Evolutionary conservation across 2,888 invertebrate species (phyloP).

Genomic region (Hylaea fasciaria): DNA sequence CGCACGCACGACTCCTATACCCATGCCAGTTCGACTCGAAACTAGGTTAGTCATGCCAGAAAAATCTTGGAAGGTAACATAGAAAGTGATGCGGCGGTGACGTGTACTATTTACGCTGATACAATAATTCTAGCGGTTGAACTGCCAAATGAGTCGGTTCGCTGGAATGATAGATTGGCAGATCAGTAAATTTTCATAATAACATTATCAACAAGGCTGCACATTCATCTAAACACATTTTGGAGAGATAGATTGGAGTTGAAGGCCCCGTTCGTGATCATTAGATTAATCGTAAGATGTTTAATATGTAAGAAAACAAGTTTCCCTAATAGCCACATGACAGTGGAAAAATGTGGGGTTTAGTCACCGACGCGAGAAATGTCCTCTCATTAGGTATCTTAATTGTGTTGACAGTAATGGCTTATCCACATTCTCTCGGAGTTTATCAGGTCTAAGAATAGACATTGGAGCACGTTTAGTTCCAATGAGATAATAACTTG

Average conservation of each 20-base stretch:
- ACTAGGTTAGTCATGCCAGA: slow-evolving; percentile 28
- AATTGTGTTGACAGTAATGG: slow-evolving; percentile 22
- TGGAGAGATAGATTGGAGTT: too few relatives aligned
- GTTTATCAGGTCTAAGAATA: slow-evolving; percentile 24
- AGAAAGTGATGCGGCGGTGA: slow-evolving; percentile 26
- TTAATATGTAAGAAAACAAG: slow-evolving; percentile 1
- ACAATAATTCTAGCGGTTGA: slow-evolving; percentile 1
- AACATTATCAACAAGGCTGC: too few relatives aligned
- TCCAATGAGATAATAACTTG: neutral
- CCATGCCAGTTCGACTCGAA: slow-evolving; percentile 7
- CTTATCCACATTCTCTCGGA: slow-evolving; percentile 21
- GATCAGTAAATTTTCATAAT: too few relatives aligned
- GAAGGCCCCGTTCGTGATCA: too few relatives aligned
- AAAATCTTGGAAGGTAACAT: slow-evolving; percentile 29
- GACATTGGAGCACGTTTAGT: neutral
- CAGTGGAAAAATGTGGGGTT: slow-evolving; percentile 13
- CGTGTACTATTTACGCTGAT: slow-evolving; percentile 6
- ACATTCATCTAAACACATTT: too few relatives aligned
- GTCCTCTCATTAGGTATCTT: slow-evolving; percentile 21
- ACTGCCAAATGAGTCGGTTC: slow-evolving; percentile 14
- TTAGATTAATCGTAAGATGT: neutral
- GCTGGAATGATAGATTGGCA: neutral
- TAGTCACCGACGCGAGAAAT: neutral
- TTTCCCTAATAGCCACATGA: slow-evolving; percentile 8
- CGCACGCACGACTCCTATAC: slow-evolving; percentile 22